Percentiles rank a stretch among this genome's conserved stretches.
Conservation (phyloP, 1,140 invertebrate species). For the Mesaphorura yosii region DNA sequence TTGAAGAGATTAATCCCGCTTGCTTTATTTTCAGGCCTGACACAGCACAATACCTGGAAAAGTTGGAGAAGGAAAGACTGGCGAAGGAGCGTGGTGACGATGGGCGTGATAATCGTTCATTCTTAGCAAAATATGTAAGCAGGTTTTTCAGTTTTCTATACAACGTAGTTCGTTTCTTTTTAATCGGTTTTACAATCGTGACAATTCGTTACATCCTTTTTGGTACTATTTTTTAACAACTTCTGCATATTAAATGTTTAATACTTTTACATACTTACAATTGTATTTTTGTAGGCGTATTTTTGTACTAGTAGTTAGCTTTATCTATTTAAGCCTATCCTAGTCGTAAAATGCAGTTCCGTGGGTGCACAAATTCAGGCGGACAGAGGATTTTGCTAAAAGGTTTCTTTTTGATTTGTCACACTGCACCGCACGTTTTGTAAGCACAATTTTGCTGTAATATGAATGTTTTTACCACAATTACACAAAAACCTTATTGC, state of each 20-base stretch:
- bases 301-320: too few relatives aligned
- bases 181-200: constrained; percentile 19
- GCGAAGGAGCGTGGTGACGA: constrained; percentile 74
- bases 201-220: constrained; percentile 17
- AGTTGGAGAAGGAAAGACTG: constrained; percentile 75
- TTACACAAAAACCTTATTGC: too few relatives aligned
- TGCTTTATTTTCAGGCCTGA: constrained; percentile 54
- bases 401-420: too few relatives aligned
- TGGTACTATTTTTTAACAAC: constrained; percentile 5
- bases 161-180: constrained; percentile 15
- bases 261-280: too few relatives aligned
- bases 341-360: too few relatives aligned
- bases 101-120: constrained; percentile 80
- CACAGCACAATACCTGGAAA: constrained; percentile 81
- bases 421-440: too few relatives aligned
- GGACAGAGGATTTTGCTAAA: too few relatives aligned
- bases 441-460: too few relatives aligned
- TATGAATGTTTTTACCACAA: too few relatives aligned
- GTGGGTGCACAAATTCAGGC: too few relatives aligned
- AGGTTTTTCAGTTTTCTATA: constrained; percentile 14
- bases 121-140: constrained; percentile 94
- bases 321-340: too few relatives aligned
- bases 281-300: too few relatives aligned
- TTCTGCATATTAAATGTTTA: background rate
- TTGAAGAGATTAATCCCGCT: background rate